Evolutionary conservation across 2,888 invertebrate genomes (phyloP), one percentile per base, ranked within the genome.

Genomic region (Parasteatoda lunata): DNA sequence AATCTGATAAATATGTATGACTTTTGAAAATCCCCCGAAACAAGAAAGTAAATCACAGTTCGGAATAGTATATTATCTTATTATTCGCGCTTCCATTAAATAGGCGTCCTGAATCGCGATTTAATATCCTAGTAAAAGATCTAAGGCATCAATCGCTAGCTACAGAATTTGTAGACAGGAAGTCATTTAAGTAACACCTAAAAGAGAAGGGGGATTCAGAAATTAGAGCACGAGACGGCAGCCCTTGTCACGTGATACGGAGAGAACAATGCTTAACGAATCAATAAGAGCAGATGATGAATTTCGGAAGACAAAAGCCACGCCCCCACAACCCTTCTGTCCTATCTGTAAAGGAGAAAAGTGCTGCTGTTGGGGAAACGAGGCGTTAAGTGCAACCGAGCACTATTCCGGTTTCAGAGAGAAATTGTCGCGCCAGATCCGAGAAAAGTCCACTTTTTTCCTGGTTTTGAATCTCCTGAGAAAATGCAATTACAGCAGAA

Each of bases 241-340:
- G 66, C n/a, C 70, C 5, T n/a, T 49, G 80, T 83, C 77, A 83
- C 51, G 15, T 49, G 77, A 83, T 75, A 71, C 83, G 51, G 59
- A 70, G 68, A 71, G 77, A 59, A 83, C 77, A 83, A 83, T 83
- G 83, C 77, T 83, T 59, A 65, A 71, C 83, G 71, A 83, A 83
- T 83, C 83, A 77, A 83, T 83, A 83, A 30, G 48, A 77, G 71
- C 77, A 83, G 77, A 77, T 77, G 83, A 83, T 77, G 77, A 77
- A 83, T 77, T 77, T 77, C 70, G 51, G 71, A 71, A 83, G 77
- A 83, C 83, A 77, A 83, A 83, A 71, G 77, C 54, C 70, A 65
- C 71, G 72, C 80, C 72, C 68, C 51, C 51, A 15, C 75, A 66
- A 54, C 65, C 70, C 59, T 11, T 45, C 51, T 72, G 72, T 72